Evolutionary conservation across 2,888 invertebrate species (phyloP).

Genomic region (Agrochola macilenta): DNA sequence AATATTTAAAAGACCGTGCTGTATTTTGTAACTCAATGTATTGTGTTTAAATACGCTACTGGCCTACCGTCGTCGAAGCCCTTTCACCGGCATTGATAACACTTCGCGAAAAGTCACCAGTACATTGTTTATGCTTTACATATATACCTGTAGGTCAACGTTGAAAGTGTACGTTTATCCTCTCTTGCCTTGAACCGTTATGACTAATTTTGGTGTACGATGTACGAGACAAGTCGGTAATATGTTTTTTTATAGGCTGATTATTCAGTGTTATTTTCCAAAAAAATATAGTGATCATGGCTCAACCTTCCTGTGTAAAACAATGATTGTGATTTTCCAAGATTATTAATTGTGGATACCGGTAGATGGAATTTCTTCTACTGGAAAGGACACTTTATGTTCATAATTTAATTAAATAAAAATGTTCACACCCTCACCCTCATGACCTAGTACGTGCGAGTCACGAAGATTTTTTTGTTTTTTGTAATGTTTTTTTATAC

Average conservation of each 20-base stretch:
- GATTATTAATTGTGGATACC: not conserved
- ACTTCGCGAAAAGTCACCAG: constrained; percentile 60
- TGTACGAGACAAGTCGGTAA: constrained; percentile 26
- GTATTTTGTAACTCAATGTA: constrained; percentile 47
- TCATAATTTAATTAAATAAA: no score
- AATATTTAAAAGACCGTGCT: constrained; percentile 39
- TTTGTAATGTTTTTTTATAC: no score
- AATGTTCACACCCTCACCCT: no score
- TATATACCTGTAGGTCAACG: constrained; percentile 64
- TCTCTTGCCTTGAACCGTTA: constrained; percentile 62
- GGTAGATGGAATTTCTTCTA: not conserved
- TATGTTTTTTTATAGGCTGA: not conserved
- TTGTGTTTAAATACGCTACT: constrained; percentile 42
- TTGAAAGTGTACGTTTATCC: constrained; percentile 61
- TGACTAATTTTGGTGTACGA: constrained; percentile 52
- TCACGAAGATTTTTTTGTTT: not conserved
- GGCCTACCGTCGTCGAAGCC: constrained; percentile 46
- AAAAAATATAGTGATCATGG: not conserved
- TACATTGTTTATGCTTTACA: constrained; percentile 38
- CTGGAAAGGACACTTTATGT: not conserved
- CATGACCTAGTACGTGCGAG: not conserved
- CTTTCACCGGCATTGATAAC: constrained; percentile 70
- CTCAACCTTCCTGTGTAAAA: not conserved
- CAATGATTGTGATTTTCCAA: not conserved
- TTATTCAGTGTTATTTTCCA: no score